Conservation (phyloP, 2,888 invertebrate genomes). For the Limnephilus auricula region DNA sequence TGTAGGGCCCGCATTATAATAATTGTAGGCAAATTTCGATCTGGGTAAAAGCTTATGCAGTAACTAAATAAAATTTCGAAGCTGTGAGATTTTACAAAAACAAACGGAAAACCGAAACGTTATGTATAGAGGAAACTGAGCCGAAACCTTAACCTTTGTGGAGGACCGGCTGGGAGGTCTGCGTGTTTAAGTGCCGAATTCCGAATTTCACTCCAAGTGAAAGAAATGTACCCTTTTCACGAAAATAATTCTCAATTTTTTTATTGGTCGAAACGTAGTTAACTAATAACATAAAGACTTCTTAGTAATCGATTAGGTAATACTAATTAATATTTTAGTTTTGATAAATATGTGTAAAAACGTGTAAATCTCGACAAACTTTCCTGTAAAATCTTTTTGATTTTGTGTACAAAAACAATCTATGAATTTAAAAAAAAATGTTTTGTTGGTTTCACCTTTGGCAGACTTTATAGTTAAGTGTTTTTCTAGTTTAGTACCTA, state of each 20-base stretch:
- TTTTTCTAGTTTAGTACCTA: background rate
- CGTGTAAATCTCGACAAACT: too few relatives aligned
- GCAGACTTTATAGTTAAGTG: too few relatives aligned
- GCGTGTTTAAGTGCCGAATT: background rate
- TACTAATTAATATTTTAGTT: too few relatives aligned
- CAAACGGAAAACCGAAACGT: background rate
- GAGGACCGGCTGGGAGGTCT: background rate
- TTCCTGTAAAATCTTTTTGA: too few relatives aligned
- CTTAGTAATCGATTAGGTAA: background rate
- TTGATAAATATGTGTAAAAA: too few relatives aligned
- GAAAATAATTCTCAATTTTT: background rate
- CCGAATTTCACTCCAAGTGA: background rate
- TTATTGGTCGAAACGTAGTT: too few relatives aligned
- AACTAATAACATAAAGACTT: background rate
- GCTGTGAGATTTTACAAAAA: background rate
- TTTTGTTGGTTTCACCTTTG: too few relatives aligned
- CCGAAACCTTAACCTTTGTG: too few relatives aligned
- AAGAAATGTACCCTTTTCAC: background rate
- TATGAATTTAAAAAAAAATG: too few relatives aligned
- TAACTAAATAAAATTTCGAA: background rate
- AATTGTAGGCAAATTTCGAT: background rate
- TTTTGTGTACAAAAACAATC: too few relatives aligned
- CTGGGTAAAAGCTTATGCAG: background rate
- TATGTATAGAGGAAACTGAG: background rate
- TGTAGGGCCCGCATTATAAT: background rate